Base-by-base conservation (phyloP, 2,888 invertebrate species). In the Mycalesis mineus region DNA sequence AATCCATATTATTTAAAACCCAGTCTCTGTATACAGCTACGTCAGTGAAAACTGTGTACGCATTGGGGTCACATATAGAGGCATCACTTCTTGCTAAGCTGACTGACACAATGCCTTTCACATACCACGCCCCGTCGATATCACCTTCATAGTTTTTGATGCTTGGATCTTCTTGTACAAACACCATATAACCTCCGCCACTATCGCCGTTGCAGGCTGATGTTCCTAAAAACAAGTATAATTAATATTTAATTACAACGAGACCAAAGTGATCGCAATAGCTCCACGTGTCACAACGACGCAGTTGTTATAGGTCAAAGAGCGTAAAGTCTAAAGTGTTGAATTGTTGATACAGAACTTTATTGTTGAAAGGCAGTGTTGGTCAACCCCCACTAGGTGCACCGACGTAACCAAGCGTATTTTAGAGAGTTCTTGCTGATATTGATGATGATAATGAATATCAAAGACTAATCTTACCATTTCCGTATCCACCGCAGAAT, bases 121-220 rank as follows among this genome's bases (percentile, higher is more conserved):
- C 60, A 36, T 77, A 68, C 73, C 74, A 80, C 3, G 76, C 64
- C 0, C 77, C 79, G 0, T 69, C 57, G 0, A 68, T 62, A 6
- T 33, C 31, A 13, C 11, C 4, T 14, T 1, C 9, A 15, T 6
- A 14, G 2, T 47, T 9, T 9, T 15, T 1, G 5, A 0, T 11
- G 31, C 8, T 33, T 1, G 11, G 6, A 1, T 33, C 58, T 28
- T 77, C 74, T 1, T 75, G 73, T 0, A 76, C 69, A 61, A 78
- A 77, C 4, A 91, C 73, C 14, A 78, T 64, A 61, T 89, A 78
- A 0, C 87, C 91, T 45, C 89, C 88, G 1, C 91, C 91, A 50
- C 90, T 90, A 63, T 90, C 90, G 0, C 90, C 91, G 48, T 89
- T 88, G 64, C 91, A 90, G 2, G 85, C 85, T 56, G 88, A 87